Evolutionary conservation across 2,888 invertebrate species (phyloP).

Genomic region (Didymodactylos carnosus): DNA sequence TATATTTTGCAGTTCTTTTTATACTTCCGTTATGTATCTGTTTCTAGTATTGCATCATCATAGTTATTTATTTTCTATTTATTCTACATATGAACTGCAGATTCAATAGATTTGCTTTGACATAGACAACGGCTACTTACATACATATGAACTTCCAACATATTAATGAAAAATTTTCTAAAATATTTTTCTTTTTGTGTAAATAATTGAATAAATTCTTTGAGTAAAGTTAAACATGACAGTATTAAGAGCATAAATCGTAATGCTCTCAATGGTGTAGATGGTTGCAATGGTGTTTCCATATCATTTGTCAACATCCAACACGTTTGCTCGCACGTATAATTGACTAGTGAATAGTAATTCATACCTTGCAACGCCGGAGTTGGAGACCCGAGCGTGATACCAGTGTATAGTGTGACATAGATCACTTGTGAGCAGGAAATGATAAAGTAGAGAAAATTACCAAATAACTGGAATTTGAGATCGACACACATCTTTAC

Average conservation of each 20-base stretch:
- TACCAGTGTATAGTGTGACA: neutral
- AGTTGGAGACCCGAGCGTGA: neutral
- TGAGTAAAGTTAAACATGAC: neutral
- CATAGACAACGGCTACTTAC: neutral
- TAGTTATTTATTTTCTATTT: too few relatives aligned
- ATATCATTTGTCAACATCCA: neutral
- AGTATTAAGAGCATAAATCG: neutral
- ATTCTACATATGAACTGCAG: too few relatives aligned
- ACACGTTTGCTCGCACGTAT: neutral
- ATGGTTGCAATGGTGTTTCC: neutral
- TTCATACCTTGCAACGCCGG: neutral
- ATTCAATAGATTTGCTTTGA: too few relatives aligned
- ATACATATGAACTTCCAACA: neutral
- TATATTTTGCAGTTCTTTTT: too few relatives aligned
- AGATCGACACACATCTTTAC: neutral
- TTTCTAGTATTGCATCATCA: too few relatives aligned
- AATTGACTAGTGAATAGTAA: neutral
- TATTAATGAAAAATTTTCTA: neutral
- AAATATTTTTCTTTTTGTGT: neutral
- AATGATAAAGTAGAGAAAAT: neutral
- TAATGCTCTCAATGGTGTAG: neutral
- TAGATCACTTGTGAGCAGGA: neutral
- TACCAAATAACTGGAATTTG: neutral
- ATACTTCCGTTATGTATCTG: too few relatives aligned
- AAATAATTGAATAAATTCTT: neutral